A percentile compares a stretch with the other conserved stretches of the same genome.
Conservation (phyloP, 2,113 vertebrate genomes). For the Ursus arctos region DNA sequence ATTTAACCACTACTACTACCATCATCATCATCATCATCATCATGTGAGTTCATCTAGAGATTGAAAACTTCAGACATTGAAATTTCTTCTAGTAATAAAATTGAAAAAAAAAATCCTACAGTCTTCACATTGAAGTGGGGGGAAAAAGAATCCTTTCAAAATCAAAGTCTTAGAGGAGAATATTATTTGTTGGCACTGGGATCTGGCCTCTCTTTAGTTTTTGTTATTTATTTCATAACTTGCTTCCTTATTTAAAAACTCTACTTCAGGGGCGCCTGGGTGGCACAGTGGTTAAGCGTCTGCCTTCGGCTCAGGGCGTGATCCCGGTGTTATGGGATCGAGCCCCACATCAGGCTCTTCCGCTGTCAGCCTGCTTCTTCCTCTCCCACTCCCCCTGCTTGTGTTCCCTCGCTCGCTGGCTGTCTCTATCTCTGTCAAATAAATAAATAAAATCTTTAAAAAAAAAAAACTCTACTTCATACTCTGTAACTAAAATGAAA, state of each 20-base stretch:
- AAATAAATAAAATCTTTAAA: no score
- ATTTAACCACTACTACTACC: neutral
- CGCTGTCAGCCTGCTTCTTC: no score
- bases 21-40: neutral
- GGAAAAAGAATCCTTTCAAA: neutral
- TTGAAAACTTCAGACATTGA: neutral
- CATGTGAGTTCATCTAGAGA: neutral
- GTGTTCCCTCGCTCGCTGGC: no score
- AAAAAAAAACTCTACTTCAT: neutral
- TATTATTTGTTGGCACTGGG: neutral
- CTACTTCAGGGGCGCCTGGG: neutral
- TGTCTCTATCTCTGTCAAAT: no score
- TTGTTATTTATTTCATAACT: neutral
- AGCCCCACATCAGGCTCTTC: no score
- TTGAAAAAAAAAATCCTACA: neutral
- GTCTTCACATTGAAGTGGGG: neutral
- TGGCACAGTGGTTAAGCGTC: no score
- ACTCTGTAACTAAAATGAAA: conserved; percentile 50
- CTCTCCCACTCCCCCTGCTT: no score
- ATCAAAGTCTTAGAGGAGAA: neutral
- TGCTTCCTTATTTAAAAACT: neutral
- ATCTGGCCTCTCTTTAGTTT: neutral
- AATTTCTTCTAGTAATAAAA: conserved; percentile 12
- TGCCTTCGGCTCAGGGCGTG: no score
- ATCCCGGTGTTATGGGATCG: no score